A percentile compares a stretch with the other conserved stretches of the same genome.
phyloP scores from a whole-genome alignment of 2,113 vertebrate genomes.

The Bombycilla garrulus region DNA sequence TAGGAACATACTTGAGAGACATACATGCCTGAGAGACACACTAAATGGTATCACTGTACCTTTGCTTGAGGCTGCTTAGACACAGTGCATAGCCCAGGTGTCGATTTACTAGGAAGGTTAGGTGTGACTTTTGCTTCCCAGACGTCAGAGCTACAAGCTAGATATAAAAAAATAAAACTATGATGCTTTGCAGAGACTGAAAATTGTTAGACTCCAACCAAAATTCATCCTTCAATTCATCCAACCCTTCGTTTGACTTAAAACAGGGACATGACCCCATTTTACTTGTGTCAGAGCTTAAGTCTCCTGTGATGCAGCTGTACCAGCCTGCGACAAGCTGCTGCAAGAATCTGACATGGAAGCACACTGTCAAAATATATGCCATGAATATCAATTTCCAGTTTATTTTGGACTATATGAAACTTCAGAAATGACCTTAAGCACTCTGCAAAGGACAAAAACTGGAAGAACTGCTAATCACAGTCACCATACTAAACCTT shows the following conservation, averaged over 20 bases:
- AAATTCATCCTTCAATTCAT: background rate
- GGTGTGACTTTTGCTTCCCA: background rate
- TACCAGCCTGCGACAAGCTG: background rate
- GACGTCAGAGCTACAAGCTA: background rate
- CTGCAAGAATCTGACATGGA: background rate
- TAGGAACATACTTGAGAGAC: background rate
- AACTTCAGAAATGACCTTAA: background rate
- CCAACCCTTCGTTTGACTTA: background rate
- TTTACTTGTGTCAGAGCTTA: background rate
- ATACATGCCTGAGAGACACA: background rate
- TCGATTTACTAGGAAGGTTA: background rate
- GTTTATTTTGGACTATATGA: background rate
- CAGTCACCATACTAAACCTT: background rate
- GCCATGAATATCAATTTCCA: background rate
- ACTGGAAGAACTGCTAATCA: background rate
- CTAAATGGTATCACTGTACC: background rate
- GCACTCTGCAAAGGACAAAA: background rate
- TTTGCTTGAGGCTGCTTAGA: background rate
- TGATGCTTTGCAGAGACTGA: background rate
- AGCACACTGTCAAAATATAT: background rate
- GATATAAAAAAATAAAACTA: background rate
- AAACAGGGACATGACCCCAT: background rate
- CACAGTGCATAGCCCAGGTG: background rate
- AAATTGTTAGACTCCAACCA: background rate
- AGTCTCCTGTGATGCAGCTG: background rate